These are phyloP conservation scores for Echinometra lucunter DNA, from an alignment of 53 echinoderm and acorn worm species.

Conservation along the genomic window DNA sequence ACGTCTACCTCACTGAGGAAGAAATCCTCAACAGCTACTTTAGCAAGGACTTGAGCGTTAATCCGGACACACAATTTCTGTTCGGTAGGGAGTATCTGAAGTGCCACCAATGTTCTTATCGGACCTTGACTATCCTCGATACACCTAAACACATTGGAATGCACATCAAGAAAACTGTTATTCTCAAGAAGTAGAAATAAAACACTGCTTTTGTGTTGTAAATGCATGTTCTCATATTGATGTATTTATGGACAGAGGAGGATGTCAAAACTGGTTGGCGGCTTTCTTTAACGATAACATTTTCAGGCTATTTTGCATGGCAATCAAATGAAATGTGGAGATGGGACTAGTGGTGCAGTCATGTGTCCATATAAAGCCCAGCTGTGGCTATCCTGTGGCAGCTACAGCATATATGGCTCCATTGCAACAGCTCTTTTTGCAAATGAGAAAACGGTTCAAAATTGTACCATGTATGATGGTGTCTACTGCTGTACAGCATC, in stretches of 20 bases:
- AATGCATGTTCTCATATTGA: background rate
- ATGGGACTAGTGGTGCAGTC: too few relatives aligned
- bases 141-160: conserved; percentile 27
- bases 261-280: background rate
- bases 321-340: background rate
- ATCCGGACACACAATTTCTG: background rate
- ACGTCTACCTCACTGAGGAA: conserved; percentile 17
- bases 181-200: background rate
- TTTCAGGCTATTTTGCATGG: background rate
- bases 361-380: too few relatives aligned
- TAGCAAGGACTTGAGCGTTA: conserved; percentile 28
- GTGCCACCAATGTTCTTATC: conserved; percentile 8
- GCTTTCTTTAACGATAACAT: background rate
- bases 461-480: too few relatives aligned
- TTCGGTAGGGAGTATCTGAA: background rate
- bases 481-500: too few relatives aligned
- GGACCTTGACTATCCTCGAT: conserved; percentile 49
- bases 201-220: background rate
- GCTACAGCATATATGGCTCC: too few relatives aligned
- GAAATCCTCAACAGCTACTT: conserved; percentile 34
- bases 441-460: too few relatives aligned
- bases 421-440: too few relatives aligned
- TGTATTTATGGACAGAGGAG: background rate
- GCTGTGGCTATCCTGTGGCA: too few relatives aligned
- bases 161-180: conserved; percentile 53